These are phyloP conservation scores for Deilephila porcellus DNA, from an alignment of 2,888 invertebrate genomes.

Conservation along the genomic window DNA sequence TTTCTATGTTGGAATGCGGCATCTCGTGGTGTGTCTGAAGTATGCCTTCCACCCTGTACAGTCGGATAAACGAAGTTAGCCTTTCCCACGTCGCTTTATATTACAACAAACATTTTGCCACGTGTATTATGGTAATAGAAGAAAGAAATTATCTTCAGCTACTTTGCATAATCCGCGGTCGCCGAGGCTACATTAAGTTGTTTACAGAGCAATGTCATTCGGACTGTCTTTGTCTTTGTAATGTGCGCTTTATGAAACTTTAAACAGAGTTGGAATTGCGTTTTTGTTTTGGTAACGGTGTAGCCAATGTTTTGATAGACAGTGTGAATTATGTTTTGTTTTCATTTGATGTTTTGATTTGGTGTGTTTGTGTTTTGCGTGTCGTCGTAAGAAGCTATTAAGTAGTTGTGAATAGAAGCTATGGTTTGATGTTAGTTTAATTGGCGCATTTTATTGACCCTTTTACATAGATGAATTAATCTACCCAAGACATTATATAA, in stretches of 20 bases:
- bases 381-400: background rate
- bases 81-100: constrained; percentile 75
- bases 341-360: constrained; percentile 25
- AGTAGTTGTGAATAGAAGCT: background rate
- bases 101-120: constrained; percentile 69
- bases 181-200: constrained; percentile 24
- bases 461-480: no score
- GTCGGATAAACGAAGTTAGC: constrained; percentile 47
- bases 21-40: background rate
- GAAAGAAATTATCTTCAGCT: constrained; percentile 66
- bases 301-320: constrained; percentile 15
- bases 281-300: background rate
- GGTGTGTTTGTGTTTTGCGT: constrained; percentile 7
- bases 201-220: constrained; percentile 28
- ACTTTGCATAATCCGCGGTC: constrained; percentile 74
- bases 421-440: background rate
- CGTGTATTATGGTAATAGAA: constrained; percentile 75
- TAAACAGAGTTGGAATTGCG: background rate
- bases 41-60: background rate
- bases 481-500: no score
- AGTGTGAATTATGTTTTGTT: constrained; percentile 30
- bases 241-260: background rate
- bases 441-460: background rate
- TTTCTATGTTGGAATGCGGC: background rate
- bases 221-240: background rate